phyloP scores from a whole-genome alignment of 2,797 vertebrate species.

The Arctocebus calabarensis region DNA sequence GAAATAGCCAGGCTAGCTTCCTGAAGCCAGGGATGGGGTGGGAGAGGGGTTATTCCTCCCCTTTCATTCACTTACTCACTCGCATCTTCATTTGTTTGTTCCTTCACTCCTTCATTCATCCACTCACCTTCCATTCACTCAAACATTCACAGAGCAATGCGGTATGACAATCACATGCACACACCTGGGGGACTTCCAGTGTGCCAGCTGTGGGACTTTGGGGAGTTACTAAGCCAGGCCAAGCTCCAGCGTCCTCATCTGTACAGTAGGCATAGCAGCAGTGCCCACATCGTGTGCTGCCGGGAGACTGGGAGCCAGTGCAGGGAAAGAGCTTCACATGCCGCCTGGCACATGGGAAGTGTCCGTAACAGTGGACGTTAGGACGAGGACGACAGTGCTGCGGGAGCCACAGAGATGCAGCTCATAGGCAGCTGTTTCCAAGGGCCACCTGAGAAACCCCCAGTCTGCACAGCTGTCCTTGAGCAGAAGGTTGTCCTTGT shows the following conservation, averaged over 20 bases:
- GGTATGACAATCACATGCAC: too few relatives aligned
- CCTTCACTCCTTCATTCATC: not conserved
- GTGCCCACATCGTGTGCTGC: not conserved
- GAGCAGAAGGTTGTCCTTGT: not conserved
- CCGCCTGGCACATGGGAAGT: not conserved
- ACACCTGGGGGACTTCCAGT: not conserved
- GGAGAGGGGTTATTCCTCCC: too few relatives aligned
- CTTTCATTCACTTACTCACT: not conserved
- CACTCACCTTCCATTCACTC: not conserved
- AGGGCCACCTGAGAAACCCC: not conserved
- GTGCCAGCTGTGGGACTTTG: not conserved
- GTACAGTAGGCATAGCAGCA: not conserved
- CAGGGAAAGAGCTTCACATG: not conserved
- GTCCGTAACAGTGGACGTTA: not conserved
- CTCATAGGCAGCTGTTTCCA: not conserved
- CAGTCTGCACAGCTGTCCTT: not conserved
- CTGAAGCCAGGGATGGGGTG: not conserved
- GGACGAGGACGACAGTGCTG: too few relatives aligned
- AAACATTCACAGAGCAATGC: not conserved
- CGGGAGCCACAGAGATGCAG: not conserved
- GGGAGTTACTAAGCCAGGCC: not conserved
- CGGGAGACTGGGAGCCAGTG: not conserved
- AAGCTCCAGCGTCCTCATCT: not conserved
- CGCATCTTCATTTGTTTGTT: not conserved
- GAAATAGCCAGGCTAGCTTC: not conserved